Base-by-base conservation (phyloP, 2,888 invertebrate species). In the Heliconius erato region DNA sequence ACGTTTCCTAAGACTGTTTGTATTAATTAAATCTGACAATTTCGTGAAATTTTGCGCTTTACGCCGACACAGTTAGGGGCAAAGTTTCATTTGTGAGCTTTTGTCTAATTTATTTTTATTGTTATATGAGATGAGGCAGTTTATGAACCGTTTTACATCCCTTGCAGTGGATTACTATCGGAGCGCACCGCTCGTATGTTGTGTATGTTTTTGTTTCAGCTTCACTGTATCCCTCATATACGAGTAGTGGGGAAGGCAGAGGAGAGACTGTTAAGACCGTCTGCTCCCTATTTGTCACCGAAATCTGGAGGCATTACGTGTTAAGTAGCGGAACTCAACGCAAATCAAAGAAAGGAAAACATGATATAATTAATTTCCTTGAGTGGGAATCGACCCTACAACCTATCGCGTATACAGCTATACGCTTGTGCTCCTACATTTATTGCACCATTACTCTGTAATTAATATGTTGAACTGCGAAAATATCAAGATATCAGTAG, bases 21-120 rank as follows among this genome's bases (percentile, higher is more conserved):
- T 91, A 92, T 93, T 92, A 94, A 95, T 95, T 94, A 94, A 95
- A 94, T 93, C 91, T 91, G 87, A 91, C 90, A 90, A 91, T 92
- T 90, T 91, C 92, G 91, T 91, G 92, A 91, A 92, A 92, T 92
- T 91, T 91, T 91, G 87, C 91, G 92, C 92, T 94, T 94, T 91
- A 93, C 90, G 91, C 89, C 88, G 89, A 87, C 86, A 85, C 89
- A 88, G 91, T 94, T 94, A 95, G 92, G 93, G 92, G 88, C 89
- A 90, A 94, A 94, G 94, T 95, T 95, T 93, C 93, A 94, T 94
- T n/a, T 94, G 93, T 91, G 90, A 91, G 95, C 94, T 94, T 94
- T 94, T 93, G 93, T 94, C 93, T 95, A 93, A 95, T 95, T 94
- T 95, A 94, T 94, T 95, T 95, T 95, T 95, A 95, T 92, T 92